Conservation (phyloP, 2,888 invertebrate genomes). For the Tineola bisselliella region DNA sequence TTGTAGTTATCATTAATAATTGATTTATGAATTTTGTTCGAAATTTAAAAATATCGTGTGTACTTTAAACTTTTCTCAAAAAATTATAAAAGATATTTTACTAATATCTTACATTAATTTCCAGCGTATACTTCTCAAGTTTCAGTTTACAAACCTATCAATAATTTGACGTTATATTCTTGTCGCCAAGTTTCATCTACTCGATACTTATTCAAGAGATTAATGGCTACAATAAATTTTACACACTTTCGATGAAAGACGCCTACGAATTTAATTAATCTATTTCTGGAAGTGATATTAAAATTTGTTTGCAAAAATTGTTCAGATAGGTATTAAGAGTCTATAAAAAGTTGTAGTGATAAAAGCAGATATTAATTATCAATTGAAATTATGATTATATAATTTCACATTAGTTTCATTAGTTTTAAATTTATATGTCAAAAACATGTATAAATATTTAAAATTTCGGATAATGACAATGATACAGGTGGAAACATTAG, state of each 20-base stretch:
- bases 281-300: not conserved
- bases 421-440: too few species aligned
- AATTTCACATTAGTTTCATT: too few species aligned
- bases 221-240: not conserved
- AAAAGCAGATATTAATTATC: too few species aligned
- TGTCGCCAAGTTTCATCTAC: not conserved
- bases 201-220: not conserved
- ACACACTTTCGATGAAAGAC: not conserved
- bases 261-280: slow-evolving; percentile 2
- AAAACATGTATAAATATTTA: too few species aligned
- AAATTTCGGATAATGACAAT: too few species aligned
- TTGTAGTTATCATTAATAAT: not conserved
- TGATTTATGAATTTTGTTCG: not conserved
- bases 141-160: not conserved
- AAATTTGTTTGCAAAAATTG: too few species aligned
- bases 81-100: not conserved
- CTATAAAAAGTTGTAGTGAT: too few species aligned
- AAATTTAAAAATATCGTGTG: not conserved
- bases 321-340: too few species aligned
- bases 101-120: not conserved
- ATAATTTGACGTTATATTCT: not conserved
- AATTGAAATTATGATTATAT: too few species aligned
- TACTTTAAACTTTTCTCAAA: not conserved
- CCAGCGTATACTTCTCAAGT: not conserved
- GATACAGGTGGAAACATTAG: too few species aligned